These are phyloP conservation scores for Hapalemur alaotrensis DNA, from an alignment of 2,797 vertebrate species.

Conservation along the genomic window DNA sequence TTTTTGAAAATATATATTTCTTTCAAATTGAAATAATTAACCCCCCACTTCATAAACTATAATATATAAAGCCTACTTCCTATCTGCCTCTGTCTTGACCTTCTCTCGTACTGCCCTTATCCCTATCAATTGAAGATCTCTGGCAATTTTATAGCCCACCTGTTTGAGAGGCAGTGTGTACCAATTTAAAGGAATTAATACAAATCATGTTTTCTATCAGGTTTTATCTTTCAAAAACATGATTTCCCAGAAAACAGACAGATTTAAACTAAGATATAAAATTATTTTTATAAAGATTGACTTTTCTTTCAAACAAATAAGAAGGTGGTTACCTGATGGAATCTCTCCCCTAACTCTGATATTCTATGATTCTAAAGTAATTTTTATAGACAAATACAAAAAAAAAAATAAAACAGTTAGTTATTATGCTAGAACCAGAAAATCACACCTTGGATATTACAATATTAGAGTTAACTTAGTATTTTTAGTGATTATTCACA, in stretches of 20 bases:
- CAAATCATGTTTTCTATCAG: neutral
- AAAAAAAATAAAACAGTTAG: neutral
- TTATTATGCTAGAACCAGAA: neutral
- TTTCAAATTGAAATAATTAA: neutral
- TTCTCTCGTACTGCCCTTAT: neutral
- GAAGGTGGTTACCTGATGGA: neutral
- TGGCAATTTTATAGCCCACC: neutral
- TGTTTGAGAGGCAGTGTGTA: neutral
- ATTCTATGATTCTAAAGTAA: neutral
- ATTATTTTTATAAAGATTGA: neutral
- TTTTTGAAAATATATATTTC: neutral
- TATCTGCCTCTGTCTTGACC: neutral
- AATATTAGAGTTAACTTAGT: neutral
- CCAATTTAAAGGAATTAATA: conserved; percentile 29
- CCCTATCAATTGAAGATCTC: neutral
- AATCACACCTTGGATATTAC: neutral
- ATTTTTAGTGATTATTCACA: conserved; percentile 29
- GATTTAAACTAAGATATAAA: neutral
- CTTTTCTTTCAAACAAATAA: neutral
- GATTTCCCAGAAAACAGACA: neutral
- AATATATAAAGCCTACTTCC: neutral
- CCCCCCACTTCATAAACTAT: neutral
- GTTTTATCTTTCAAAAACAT: neutral
- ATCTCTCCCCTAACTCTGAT: neutral
- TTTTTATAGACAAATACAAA: neutral